These are phyloP conservation scores for Hypena proboscidalis DNA, from an alignment of 2,888 invertebrate genomes.

Conservation along the genomic window DNA sequence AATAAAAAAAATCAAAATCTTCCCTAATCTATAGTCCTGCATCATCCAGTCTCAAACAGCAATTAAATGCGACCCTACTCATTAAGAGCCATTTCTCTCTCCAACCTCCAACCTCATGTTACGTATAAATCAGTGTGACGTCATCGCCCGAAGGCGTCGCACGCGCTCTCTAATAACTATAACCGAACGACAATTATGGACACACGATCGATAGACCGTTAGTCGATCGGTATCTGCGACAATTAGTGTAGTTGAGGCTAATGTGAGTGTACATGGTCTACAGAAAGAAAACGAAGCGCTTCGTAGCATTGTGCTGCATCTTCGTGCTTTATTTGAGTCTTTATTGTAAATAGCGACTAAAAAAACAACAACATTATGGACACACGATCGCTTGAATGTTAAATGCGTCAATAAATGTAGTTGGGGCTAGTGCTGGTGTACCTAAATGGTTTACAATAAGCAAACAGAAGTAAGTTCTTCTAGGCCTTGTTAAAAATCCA, in stretches of 20 bases:
- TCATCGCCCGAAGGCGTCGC: constrained; percentile 33
- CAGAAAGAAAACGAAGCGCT: no score
- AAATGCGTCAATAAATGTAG: no score
- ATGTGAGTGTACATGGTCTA: constrained; percentile 13
- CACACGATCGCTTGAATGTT: no score
- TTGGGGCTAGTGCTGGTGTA: no score
- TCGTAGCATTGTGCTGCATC: no score
- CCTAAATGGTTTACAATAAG: no score
- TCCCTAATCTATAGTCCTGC: background rate
- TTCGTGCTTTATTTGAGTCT: no score
- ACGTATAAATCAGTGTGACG: constrained; percentile 22
- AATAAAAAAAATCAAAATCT: background rate
- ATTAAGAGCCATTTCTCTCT: constrained; percentile 19
- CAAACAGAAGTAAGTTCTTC: no score
- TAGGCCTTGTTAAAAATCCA: no score
- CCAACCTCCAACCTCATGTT: constrained; percentile 13
- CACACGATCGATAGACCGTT: constrained; percentile 45
- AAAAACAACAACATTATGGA: no score
- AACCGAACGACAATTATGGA: constrained; percentile 39
- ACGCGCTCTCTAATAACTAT: constrained; percentile 45
- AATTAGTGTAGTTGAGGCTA: constrained; percentile 42
- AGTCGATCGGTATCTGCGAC: constrained; percentile 41
- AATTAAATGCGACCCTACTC: constrained; percentile 19
- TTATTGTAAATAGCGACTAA: no score
- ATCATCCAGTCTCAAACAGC: constrained; percentile 6